Evolutionary conservation across 2,797 vertebrate species (phyloP).

Genomic region (Ctenosaura bakeri): DNA sequence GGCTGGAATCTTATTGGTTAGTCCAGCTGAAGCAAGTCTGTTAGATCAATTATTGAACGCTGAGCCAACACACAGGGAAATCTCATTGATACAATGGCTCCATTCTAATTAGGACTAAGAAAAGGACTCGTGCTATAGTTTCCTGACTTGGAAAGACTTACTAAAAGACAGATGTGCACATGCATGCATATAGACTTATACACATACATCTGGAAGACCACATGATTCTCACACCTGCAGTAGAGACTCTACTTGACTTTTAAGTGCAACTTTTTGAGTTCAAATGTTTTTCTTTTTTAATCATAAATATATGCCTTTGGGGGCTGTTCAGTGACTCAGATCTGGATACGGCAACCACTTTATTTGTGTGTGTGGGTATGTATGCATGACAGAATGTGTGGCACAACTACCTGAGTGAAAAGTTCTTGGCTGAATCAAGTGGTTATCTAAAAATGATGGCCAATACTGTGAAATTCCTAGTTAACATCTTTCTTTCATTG

Average conservation of each 20-base stretch:
- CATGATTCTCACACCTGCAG: too few species aligned
- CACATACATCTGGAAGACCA: background rate
- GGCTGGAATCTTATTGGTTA: background rate
- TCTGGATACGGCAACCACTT: background rate
- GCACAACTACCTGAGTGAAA: background rate
- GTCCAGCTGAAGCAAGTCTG: too few species aligned
- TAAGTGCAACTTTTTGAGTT: background rate
- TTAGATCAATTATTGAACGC: too few species aligned
- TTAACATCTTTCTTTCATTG: background rate
- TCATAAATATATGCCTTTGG: rapidly evolving
- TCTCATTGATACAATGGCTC: too few species aligned
- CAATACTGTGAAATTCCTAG: background rate
- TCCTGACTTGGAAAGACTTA: background rate
- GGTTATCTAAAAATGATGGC: background rate
- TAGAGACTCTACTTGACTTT: background rate
- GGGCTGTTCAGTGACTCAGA: background rate
- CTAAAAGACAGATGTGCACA: background rate
- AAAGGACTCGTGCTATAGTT: too few species aligned
- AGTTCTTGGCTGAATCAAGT: background rate
- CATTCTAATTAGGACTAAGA: too few species aligned
- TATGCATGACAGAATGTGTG: background rate
- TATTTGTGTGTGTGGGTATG: background rate
- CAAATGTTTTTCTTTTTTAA: background rate
- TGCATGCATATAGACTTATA: too few species aligned
- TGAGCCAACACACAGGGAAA: too few species aligned